Conservation (phyloP, 2,888 invertebrate species). For the Erebia palarica region DNA sequence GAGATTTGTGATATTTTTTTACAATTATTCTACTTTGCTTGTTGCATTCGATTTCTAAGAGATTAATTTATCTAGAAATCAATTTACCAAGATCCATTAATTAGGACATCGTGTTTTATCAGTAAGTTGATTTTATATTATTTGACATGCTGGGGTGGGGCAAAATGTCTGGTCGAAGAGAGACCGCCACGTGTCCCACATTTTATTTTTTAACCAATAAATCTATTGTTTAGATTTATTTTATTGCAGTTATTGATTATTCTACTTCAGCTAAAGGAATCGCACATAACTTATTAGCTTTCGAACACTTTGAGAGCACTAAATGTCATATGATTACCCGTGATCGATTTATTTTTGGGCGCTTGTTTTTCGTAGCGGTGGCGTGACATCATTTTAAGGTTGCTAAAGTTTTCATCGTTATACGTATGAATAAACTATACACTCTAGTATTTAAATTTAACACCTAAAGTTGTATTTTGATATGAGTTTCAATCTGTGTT, state of each 20-base stretch:
- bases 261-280: background rate
- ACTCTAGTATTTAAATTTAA: background rate
- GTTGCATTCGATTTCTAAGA: conserved; percentile 51
- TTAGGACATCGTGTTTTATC: conserved; percentile 51
- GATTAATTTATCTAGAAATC: conserved; percentile 49
- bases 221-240: conserved; percentile 1
- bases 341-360: conserved; percentile 38
- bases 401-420: conserved; percentile 23
- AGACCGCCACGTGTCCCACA: conserved; percentile 79
- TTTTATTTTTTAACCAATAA: conserved; percentile 56
- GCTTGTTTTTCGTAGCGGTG: conserved; percentile 32
- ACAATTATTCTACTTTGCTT: conserved; percentile 68
- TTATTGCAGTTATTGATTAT: conserved; percentile 6
- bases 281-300: background rate
- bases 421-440: background rate
- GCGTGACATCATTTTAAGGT: conserved; percentile 41
- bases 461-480: background rate
- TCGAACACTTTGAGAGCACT: background rate
- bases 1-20: conserved; percentile 79
- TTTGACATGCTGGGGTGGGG: conserved; percentile 77
- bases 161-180: conserved; percentile 64
- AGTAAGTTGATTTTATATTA: conserved; percentile 64
- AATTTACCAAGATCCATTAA: conserved; percentile 56
- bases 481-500: background rate
- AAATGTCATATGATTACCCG: conserved; percentile 18